These are phyloP conservation scores for Galbula dea DNA, from an alignment of 2,113 vertebrate species.

Conservation along the genomic window DNA sequence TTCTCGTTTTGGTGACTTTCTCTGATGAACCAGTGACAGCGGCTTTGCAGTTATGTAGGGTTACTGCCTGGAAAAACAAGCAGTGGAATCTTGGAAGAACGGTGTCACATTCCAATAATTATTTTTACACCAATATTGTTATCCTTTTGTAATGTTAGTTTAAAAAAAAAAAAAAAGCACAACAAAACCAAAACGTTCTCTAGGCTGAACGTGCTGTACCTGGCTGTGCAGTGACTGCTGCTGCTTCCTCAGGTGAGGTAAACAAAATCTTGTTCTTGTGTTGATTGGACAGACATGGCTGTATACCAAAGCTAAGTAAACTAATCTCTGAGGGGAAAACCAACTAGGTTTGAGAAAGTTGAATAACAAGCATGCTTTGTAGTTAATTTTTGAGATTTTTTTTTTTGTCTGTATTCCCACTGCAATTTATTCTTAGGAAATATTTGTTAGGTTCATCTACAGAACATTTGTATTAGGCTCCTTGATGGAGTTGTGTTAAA, in stretches of 20 bases:
- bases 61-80: not conserved
- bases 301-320: not conserved
- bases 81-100: not conserved
- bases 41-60: not conserved
- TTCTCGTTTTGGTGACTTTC: not conserved
- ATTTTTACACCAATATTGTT: not conserved
- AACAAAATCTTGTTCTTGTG: not conserved
- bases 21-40: not conserved
- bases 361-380: not conserved
- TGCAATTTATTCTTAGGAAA: not conserved
- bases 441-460: not conserved
- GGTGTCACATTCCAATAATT: not conserved
- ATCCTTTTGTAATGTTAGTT: not conserved
- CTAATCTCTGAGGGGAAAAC: not conserved
- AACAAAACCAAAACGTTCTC: too few species aligned
- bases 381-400: not conserved
- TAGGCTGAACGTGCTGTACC: not conserved
- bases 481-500: not conserved
- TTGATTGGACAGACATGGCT: not conserved
- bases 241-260: not conserved
- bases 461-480: not conserved
- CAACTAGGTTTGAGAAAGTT: not conserved
- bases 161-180: not conserved
- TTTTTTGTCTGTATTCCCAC: not conserved
- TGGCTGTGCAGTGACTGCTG: not conserved